A percentile compares a stretch with the other conserved stretches of the same genome.
Conservation (phyloP, 2,797 vertebrate genomes). For the Champsocephalus gunnari region DNA sequence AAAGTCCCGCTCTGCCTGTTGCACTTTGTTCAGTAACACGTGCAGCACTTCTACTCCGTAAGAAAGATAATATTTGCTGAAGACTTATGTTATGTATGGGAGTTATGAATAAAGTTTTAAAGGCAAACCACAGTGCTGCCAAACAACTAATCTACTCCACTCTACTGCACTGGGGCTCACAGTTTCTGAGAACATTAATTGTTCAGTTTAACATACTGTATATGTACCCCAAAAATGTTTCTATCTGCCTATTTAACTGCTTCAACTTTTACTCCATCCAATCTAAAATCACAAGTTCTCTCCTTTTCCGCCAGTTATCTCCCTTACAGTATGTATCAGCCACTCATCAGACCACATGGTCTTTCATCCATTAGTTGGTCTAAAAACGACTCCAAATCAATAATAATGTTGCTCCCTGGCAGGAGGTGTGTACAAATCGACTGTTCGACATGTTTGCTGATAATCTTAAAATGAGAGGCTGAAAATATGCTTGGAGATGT, state of each 20-base stretch:
- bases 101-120: constrained; percentile 53
- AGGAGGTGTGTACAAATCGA: background rate
- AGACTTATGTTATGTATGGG: constrained; percentile 8
- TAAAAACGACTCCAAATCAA: background rate
- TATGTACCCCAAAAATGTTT: background rate
- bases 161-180: background rate
- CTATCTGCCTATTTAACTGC: background rate
- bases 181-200: constrained; percentile 5
- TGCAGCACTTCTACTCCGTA: constrained; percentile 52
- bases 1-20: constrained; percentile 40
- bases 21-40: constrained; percentile 47
- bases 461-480: background rate
- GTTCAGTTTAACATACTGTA: constrained; percentile 11
- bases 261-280: background rate
- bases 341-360: constrained; percentile 10
- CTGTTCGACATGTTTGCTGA: background rate
- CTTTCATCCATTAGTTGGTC: background rate
- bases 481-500: too few relatives aligned
- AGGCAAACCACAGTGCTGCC: constrained; percentile 31
- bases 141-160: constrained; percentile 24
- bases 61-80: constrained; percentile 79
- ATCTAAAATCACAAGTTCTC: background rate
- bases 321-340: constrained; percentile 25
- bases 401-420: background rate
- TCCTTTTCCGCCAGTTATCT: constrained; percentile 2